Percentiles rank a stretch among this genome's conserved stretches.
phyloP scores from a whole-genome alignment of 2,888 invertebrate genomes.

The Melinopterus prodromus region DNA sequence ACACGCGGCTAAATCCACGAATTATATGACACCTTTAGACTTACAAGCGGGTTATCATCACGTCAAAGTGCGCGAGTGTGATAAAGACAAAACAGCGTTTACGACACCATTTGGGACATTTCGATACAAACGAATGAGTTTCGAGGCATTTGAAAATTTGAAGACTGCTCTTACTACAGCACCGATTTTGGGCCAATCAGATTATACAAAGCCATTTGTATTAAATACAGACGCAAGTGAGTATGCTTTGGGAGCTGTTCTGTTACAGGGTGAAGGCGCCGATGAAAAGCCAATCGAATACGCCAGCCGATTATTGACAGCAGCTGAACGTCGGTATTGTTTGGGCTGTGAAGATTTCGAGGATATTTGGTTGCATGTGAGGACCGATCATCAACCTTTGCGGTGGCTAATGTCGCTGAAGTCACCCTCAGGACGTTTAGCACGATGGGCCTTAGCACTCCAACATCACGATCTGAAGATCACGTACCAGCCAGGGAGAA shows the following conservation, averaged over 20 bases:
- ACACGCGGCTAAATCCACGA: constrained; percentile 31
- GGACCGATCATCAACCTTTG: constrained; percentile 61
- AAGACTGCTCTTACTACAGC: constrained; percentile 35
- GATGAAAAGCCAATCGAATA: constrained; percentile 39
- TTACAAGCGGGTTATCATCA: constrained; percentile 37
- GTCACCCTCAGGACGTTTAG: constrained; percentile 54
- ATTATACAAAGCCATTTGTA: constrained; percentile 39
- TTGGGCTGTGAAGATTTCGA: constrained; percentile 55
- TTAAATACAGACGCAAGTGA: constrained; percentile 37
- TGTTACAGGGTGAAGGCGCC: constrained; percentile 26
- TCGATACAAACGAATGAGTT: constrained; percentile 44
- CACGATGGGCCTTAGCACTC: constrained; percentile 56
- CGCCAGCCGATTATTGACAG: constrained; percentile 37
- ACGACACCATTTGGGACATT: constrained; percentile 42
- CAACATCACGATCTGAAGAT: constrained; percentile 53
- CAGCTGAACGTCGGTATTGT: constrained; percentile 47
- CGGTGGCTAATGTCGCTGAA: constrained; percentile 58
- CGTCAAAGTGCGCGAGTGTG: constrained; percentile 39
- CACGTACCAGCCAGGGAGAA: constrained; percentile 52
- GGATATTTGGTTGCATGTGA: constrained; percentile 56
- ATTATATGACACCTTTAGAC: constrained; percentile 39
- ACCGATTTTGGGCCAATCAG: constrained; percentile 41
- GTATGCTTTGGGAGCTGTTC: constrained; percentile 17
- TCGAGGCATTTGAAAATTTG: constrained; percentile 32
- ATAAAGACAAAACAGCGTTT: constrained; percentile 34